A percentile compares a stretch with the other conserved stretches of the same genome.
Evolutionary conservation across 2,888 invertebrate species (phyloP).

Genomic region (Chaitophorus viminalis): DNA sequence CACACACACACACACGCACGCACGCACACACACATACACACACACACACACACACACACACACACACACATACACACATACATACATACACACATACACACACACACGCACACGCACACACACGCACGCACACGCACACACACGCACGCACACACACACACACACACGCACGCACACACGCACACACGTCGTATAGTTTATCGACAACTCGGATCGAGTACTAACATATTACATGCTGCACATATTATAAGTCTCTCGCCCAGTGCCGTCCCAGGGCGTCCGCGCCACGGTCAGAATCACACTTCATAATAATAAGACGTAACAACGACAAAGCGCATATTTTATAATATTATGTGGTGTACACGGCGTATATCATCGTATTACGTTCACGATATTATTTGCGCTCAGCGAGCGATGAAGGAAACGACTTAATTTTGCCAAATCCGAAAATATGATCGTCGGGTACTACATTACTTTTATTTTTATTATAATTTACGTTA

Average conservation of each 20-base stretch:
- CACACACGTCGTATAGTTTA: slow-evolving; percentile 25
- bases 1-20: not conserved
- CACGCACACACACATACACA: not conserved
- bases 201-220: not conserved
- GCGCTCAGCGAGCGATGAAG: not conserved
- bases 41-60: not conserved
- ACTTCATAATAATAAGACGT: not conserved
- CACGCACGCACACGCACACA: not conserved
- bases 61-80: not conserved
- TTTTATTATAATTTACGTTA: no score
- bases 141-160: not conserved
- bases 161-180: not conserved
- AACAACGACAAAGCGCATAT: not conserved
- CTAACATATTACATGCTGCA: not conserved
- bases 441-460: not conserved
- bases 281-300: not conserved
- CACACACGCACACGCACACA: not conserved
- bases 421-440: not conserved
- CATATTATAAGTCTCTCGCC: not conserved
- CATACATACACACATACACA: not conserved
- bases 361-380: not conserved
- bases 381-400: not conserved
- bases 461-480: no score
- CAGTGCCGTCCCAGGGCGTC: not conserved
- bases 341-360: not conserved